These are phyloP conservation scores for Ophioderma brevispina DNA, from an alignment of 35 echinoderm and acorn worm genomes.

Conservation along the genomic window DNA sequence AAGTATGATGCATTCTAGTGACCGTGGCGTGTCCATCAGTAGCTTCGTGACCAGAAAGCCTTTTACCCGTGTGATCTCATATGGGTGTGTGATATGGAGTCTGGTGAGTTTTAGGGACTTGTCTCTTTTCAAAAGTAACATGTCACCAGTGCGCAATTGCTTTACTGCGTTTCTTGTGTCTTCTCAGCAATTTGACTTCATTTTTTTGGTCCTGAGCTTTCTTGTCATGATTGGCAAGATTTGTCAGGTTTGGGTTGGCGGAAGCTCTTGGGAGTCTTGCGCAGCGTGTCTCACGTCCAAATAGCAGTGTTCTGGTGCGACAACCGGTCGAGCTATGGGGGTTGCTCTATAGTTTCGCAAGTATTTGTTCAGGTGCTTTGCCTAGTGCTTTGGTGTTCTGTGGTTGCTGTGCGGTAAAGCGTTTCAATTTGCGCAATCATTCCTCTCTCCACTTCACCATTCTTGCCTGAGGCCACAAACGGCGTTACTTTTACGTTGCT, in stretches of 20 bases:
- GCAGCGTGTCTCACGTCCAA: constrained; percentile 37
- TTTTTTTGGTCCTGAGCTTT: constrained; percentile 50
- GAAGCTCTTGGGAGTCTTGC: not conserved
- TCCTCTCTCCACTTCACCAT: constrained; percentile 74
- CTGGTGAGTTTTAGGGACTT: constrained; percentile 5
- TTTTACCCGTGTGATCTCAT: constrained; percentile 43
- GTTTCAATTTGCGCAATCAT: constrained; percentile 75
- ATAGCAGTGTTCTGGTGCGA: constrained; percentile 48
- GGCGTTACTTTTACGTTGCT: constrained; percentile 78
- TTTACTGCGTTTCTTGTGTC: not conserved
- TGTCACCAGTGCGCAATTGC: constrained; percentile 37
- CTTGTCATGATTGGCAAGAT: constrained; percentile 35
- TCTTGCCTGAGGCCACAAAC: constrained; percentile 78
- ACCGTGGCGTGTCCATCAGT: constrained; percentile 34
- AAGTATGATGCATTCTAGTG: constrained; percentile 44
- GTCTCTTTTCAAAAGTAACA: constrained; percentile 58
- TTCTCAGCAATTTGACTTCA: constrained; percentile 80
- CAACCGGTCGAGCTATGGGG: constrained; percentile 54
- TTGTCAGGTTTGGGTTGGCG: not conserved
- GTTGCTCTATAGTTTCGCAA: constrained; percentile 76
- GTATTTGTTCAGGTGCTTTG: constrained; percentile 53
- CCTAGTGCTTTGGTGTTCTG: constrained; percentile 43
- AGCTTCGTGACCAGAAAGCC: constrained; percentile 62
- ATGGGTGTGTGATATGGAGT: constrained; percentile 70
- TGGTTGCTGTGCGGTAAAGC: constrained; percentile 34